Percentiles rank a stretch among this genome's conserved stretches.
Evolutionary conservation across 2,888 invertebrate genomes (phyloP).

Genomic region (Callimorpha dominula): DNA sequence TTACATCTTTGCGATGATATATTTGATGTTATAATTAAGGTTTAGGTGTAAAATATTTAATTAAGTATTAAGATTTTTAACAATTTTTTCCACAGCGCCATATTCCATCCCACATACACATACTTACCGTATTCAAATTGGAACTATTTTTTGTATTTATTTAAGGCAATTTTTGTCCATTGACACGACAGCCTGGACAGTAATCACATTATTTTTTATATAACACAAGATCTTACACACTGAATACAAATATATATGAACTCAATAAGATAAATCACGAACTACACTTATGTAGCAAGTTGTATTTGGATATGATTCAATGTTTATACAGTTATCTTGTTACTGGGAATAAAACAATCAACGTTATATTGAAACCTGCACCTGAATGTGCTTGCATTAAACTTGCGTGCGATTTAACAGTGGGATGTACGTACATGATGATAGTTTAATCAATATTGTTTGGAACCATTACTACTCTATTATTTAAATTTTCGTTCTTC

Average conservation of each 20-base stretch:
- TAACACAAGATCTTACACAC: neutral
- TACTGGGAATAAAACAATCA: neutral
- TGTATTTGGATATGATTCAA: constrained; percentile 1
- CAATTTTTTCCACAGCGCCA: too few species aligned
- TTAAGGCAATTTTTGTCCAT: too few species aligned
- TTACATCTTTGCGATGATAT: too few species aligned
- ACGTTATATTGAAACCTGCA: neutral
- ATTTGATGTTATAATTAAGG: too few species aligned
- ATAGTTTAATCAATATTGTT: neutral
- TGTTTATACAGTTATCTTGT: neutral
- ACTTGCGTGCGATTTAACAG: neutral
- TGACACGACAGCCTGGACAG: too few species aligned
- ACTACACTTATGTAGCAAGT: neutral
- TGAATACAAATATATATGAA: neutral
- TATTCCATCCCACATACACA: too few species aligned
- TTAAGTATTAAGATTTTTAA: too few species aligned
- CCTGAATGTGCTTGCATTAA: neutral
- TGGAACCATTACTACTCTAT: neutral
- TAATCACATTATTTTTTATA: too few species aligned
- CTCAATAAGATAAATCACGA: neutral
- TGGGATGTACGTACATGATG: neutral
- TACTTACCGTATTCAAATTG: too few species aligned
- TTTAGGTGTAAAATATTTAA: too few species aligned
- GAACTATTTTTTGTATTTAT: too few species aligned
- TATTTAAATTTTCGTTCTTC: too few species aligned